Conservation (phyloP, 2,113 vertebrate species). For the Bubo blakistoni region DNA sequence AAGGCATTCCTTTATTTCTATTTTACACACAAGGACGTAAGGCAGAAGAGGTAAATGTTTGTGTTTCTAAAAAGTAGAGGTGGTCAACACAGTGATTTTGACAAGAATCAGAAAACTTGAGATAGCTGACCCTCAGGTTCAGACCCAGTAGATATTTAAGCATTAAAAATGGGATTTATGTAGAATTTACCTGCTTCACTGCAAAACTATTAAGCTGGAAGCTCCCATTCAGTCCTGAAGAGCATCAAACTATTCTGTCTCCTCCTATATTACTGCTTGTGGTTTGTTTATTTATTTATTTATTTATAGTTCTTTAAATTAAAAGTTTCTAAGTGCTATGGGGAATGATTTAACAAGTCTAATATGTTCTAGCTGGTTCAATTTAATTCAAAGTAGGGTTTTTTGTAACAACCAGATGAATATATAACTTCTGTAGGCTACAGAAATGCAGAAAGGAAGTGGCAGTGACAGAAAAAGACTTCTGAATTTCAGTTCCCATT, state of each 20-base stretch:
- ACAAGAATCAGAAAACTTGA: neutral
- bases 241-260: neutral
- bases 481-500: neutral
- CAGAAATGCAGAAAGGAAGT: neutral
- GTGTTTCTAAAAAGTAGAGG: neutral
- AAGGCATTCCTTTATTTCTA: neutral
- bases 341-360: neutral
- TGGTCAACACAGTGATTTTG: neutral
- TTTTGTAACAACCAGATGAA: neutral
- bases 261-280: neutral
- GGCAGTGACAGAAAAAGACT: neutral
- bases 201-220: neutral
- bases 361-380: neutral
- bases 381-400: neutral
- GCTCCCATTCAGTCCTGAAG: neutral
- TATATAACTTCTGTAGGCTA: neutral
- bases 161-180: neutral
- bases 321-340: neutral
- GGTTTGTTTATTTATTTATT: neutral
- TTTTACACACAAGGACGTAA: neutral
- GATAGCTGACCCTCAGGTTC: neutral
- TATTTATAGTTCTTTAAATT: neutral
- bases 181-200: neutral
- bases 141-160: neutral
- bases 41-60: neutral